phyloP scores from a whole-genome alignment of 2,113 vertebrate species.

The Propithecus coquereli region DNA sequence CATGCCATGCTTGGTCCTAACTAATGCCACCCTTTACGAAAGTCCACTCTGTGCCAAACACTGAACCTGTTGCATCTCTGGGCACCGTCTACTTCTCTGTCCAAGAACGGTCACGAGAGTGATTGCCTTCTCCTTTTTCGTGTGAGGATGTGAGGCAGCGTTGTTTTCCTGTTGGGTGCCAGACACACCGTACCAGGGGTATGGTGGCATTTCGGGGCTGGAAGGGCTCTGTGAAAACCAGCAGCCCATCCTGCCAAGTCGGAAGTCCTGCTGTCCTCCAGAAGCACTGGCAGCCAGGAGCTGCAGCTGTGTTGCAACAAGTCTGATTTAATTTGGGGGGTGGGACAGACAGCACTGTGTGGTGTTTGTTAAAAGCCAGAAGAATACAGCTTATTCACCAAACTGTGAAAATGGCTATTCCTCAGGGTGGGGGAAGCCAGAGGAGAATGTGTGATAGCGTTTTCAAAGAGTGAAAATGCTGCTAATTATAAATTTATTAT shows the following conservation, averaged over 20 bases:
- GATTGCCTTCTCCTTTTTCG: background rate
- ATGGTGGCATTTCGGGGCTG: background rate
- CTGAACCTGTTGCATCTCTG: background rate
- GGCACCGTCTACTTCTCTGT: background rate
- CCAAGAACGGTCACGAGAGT: rapidly evolving
- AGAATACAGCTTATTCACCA: constrained; percentile 68
- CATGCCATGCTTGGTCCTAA: background rate
- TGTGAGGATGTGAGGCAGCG: background rate
- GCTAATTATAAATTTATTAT: constrained; percentile 39
- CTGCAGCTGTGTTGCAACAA: constrained; percentile 72
- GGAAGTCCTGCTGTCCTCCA: constrained; percentile 22
- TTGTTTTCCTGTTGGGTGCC: background rate
- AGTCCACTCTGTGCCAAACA: background rate
- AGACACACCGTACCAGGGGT: background rate
- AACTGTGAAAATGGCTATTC: background rate
- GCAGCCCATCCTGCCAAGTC: constrained; percentile 43
- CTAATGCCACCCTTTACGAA: background rate
- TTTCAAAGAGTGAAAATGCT: constrained; percentile 44
- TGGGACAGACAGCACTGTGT: constrained; percentile 62
- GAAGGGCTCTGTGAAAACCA: background rate
- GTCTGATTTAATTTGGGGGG: constrained; percentile 67
- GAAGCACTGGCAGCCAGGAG: constrained; percentile 41
- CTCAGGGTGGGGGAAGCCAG: background rate
- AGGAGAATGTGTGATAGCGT: constrained; percentile 4
- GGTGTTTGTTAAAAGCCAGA: constrained; percentile 58